Base-by-base conservation (phyloP, 2,797 vertebrate species). In the Bucorvus abyssinicus region DNA sequence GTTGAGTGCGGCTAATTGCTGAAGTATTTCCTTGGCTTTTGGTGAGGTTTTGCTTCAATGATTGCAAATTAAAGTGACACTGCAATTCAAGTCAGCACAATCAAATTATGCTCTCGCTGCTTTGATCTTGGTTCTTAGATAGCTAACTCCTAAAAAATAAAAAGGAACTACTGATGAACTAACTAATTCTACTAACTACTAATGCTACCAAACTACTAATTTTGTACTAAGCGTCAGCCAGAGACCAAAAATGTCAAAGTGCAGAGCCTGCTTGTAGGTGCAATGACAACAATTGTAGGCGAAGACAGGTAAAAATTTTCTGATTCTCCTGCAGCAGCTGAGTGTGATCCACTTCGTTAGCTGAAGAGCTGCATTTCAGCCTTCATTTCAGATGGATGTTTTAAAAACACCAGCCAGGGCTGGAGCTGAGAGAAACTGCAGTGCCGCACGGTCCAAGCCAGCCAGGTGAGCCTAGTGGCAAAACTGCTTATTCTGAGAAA, bases 51-150 rank as follows among this genome's bases (percentile, higher is more conserved):
- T 96, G 91, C 94, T 92, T 90, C 95, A 86, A 49, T 24, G 27
- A 42, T 14, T 91, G 85, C 91, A 94, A 95, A 95, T 95, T 95
- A 93, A 96, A 96, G 73, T 90, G 91, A 95, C 87, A 86, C 76
- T 65, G 79, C 89, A 56, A 69, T 96, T 95, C 73, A 59, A 88
- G 83, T n/a, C 74, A 60, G 83, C 47, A 69, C 87, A 94, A 89
- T 73, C 73, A 59, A 94, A 86, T 53, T 79, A 89, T 86, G 73
- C 61, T 81, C 76, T 63, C 2, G 6, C 44, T 67, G 55, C 91
- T 94, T 96, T 97, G 87, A 90, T 93, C 78, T 60, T 40, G 84
- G 45, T 68, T 81, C 81, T 93, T 65, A 89, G 84, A 52, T 53
- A 90, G 80, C 49, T 93, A 92, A 68, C 78, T n/a, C 50, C 52